Conservation (phyloP, 2,113 vertebrate species). For the Monarcha castaneiventris region DNA sequence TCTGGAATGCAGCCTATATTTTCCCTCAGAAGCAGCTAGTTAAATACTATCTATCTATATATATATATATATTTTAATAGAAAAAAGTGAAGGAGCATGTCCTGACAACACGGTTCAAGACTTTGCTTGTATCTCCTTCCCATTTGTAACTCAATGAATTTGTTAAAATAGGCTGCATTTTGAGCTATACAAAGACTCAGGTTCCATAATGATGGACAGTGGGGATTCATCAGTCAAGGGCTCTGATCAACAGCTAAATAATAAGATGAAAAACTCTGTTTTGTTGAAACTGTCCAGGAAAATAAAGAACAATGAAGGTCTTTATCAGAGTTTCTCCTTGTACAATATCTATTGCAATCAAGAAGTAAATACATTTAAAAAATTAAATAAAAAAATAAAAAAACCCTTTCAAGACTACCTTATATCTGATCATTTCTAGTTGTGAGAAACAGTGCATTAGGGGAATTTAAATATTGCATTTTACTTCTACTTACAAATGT, state of each 20-base stretch:
- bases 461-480: background rate
- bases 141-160: background rate
- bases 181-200: background rate
- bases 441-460: background rate
- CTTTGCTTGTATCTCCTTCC: background rate
- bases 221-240: background rate
- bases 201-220: background rate
- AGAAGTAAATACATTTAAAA: background rate
- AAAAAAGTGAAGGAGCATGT: background rate
- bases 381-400: background rate
- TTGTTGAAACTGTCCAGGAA: background rate
- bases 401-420: background rate
- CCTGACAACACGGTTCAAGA: background rate
- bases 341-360: background rate
- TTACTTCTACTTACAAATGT: background rate
- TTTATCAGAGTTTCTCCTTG: background rate
- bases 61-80: background rate
- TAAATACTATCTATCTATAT: background rate
- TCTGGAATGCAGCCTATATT: background rate
- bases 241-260: background rate
- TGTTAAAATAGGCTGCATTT: background rate
- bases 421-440: background rate
- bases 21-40: background rate
- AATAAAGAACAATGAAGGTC: background rate
- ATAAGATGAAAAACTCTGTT: background rate